Evolutionary conservation across 1,140 invertebrate species (phyloP).

Genomic region (Drosophila pruinosa): DNA sequence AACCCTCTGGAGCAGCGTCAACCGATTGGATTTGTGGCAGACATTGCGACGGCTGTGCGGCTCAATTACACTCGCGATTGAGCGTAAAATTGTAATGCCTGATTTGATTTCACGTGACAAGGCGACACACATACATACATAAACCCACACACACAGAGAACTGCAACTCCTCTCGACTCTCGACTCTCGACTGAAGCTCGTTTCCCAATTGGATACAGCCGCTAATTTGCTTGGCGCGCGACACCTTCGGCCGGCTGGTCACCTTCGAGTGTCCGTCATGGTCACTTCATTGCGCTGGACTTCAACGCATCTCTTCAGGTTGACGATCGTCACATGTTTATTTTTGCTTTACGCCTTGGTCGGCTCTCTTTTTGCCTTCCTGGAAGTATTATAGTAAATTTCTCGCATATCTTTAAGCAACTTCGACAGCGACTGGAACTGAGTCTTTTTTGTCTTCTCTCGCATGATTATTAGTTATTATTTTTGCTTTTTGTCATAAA

Average conservation of each 20-base stretch:
- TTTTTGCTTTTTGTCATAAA: conserved; percentile 67
- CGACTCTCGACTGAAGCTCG: conserved; percentile 47
- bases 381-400: conserved; percentile 80
- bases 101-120: conserved; percentile 80
- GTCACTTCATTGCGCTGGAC: conserved; percentile 63
- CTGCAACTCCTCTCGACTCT: conserved; percentile 3
- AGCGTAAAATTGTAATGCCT: conserved; percentile 78
- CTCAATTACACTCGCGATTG: conserved; percentile 76
- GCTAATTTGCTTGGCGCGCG: conserved; percentile 79
- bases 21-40: conserved; percentile 76
- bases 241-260: conserved; percentile 50
- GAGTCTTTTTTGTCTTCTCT: conserved; percentile 29
- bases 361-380: conserved; percentile 66
- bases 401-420: conserved; percentile 74
- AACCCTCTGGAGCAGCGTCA: conserved; percentile 24
- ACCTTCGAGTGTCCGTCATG: conserved; percentile 57
- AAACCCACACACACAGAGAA: conserved; percentile 1
- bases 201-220: conserved; percentile 74
- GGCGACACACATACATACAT: conserved; percentile 38
- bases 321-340: conserved; percentile 49
- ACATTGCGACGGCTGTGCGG: conserved; percentile 71
- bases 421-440: conserved; percentile 37
- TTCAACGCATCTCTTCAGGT: conserved; percentile 47
- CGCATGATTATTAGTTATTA: conserved; percentile 77
- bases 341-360: conserved; percentile 36